These are phyloP conservation scores for Thermophis baileyi DNA, from an alignment of 2,113 vertebrate genomes.

Conservation along the genomic window DNA sequence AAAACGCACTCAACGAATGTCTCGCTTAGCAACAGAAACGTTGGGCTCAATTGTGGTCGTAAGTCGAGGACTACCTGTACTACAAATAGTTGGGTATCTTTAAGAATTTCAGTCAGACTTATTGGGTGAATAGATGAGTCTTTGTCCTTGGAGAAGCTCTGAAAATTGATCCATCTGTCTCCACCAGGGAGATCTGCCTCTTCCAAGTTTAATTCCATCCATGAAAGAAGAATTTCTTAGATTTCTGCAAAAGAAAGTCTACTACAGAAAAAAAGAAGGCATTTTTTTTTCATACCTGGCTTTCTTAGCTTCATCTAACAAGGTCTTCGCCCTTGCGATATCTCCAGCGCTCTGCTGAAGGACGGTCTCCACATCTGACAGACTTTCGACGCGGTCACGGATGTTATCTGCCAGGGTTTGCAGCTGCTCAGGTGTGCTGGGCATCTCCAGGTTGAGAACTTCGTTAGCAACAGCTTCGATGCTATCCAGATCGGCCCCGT, in stretches of 20 bases:
- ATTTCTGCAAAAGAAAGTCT: not conserved
- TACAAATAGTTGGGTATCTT: not conserved
- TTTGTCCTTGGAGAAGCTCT: not conserved
- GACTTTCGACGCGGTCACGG: constrained; percentile 84
- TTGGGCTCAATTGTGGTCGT: not conserved
- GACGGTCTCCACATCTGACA: constrained; percentile 88
- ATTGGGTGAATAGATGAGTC: not conserved
- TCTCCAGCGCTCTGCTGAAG: constrained; percentile 87
- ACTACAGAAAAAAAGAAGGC: not conserved
- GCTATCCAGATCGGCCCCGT: constrained; percentile 90
- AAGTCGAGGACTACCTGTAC: not conserved
- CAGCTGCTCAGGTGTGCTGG: constrained; percentile 88
- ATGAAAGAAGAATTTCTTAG: not conserved
- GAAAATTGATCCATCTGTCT: not conserved
- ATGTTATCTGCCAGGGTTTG: constrained; percentile 90
- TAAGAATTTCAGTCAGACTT: not conserved
- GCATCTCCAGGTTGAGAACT: constrained; percentile 95
- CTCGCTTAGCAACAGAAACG: no score
- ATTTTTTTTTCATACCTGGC: constrained; percentile 73
- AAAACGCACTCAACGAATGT: not conserved
- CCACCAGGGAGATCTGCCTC: not conserved
- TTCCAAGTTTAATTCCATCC: not conserved
- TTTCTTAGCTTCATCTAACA: constrained; percentile 84
- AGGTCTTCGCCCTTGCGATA: constrained; percentile 82
- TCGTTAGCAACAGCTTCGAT: constrained; percentile 91